Evolutionary conservation across 2,797 vertebrate genomes (phyloP).

Genomic region (Oreonectes daqikongensis): DNA sequence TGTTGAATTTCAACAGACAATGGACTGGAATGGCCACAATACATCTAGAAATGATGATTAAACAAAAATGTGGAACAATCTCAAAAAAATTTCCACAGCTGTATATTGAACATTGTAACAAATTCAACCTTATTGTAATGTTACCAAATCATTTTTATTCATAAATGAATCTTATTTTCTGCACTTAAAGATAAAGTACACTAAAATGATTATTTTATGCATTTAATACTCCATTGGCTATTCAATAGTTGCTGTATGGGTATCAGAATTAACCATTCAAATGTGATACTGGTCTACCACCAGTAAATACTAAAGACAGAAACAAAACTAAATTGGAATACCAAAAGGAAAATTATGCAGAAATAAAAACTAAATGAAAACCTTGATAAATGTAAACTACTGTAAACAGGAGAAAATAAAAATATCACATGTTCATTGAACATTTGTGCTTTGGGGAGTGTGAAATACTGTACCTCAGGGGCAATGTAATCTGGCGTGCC

Average conservation of each 20-base stretch:
- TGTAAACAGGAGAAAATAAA: background rate
- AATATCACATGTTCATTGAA: background rate
- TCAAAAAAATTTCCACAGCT: too few species aligned
- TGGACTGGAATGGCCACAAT: too few species aligned
- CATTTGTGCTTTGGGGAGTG: constrained; percentile 19
- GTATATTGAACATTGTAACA: too few species aligned
- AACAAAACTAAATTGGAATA: background rate
- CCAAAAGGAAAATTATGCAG: background rate
- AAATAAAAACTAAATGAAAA: background rate
- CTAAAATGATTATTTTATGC: background rate
- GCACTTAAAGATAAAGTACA: too few species aligned
- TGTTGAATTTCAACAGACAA: too few species aligned
- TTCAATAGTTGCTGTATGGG: background rate
- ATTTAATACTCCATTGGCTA: background rate
- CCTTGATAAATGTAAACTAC: background rate
- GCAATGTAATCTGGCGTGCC: constrained; percentile 97
- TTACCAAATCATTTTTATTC: too few species aligned
- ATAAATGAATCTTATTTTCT: too few species aligned
- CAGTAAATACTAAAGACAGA: too few species aligned
- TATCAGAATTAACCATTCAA: background rate
- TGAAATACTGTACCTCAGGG: constrained; percentile 81
- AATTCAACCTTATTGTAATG: too few species aligned
- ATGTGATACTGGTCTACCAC: too few species aligned
- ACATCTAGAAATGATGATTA: too few species aligned
- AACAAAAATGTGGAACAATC: too few species aligned